Evolutionary conservation across 2,888 invertebrate species (phyloP).

Genomic region (Julus scanicus): DNA sequence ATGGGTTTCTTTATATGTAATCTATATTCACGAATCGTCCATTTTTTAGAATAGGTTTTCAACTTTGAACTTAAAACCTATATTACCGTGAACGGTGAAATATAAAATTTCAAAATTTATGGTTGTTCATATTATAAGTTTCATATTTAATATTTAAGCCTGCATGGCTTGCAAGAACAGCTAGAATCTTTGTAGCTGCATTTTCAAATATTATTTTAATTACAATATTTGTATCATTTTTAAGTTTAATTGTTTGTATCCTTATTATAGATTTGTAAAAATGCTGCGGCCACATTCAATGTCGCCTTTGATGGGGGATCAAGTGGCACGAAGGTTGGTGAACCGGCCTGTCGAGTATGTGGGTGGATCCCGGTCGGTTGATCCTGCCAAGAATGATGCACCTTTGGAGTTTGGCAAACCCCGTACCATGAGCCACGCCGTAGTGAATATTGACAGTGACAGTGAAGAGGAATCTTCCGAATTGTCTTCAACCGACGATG

Average conservation of each 20-base stretch:
- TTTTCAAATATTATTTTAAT: no score
- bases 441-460: constrained; percentile 16
- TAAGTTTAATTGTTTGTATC: no score
- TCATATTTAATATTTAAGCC: no score
- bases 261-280: background rate
- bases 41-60: background rate
- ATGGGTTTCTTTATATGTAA: no score
- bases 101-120: no score
- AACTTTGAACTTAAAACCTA: background rate
- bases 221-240: no score
- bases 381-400: constrained; percentile 72
- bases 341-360: background rate
- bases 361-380: constrained; percentile 16
- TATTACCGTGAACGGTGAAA: background rate
- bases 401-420: constrained; percentile 71
- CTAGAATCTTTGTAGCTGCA: no score
- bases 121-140: no score
- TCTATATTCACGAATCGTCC: no score
- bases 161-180: no score
- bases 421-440: background rate
- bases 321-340: background rate
- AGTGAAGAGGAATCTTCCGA: background rate
- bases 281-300: constrained; percentile 10
- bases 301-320: background rate
- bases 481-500: constrained; percentile 44